Evolutionary conservation across 2,888 invertebrate species (phyloP).

Genomic region (Aelia acuminata): DNA sequence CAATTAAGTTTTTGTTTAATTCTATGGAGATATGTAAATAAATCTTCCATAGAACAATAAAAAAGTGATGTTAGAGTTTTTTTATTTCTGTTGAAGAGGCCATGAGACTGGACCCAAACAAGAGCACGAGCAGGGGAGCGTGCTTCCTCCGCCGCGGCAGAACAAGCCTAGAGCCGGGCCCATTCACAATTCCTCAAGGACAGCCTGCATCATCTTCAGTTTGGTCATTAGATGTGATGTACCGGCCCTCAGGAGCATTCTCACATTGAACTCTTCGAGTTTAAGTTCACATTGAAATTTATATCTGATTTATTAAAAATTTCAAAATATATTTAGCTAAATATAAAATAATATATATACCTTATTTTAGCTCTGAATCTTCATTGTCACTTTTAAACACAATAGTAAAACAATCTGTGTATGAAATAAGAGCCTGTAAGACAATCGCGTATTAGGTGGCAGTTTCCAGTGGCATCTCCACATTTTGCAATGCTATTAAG

Average conservation of each 20-base stretch:
- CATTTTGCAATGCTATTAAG: too few relatives aligned
- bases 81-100: neutral
- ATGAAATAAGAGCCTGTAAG: too few relatives aligned
- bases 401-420: too few relatives aligned
- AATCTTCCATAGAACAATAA: neutral
- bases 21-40: neutral
- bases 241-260: neutral
- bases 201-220: neutral
- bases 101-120: neutral
- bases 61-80: neutral
- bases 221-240: neutral
- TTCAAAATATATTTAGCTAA: too few relatives aligned
- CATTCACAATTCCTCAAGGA: slow-evolving; percentile 34
- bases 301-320: neutral
- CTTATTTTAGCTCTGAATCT: too few relatives aligned
- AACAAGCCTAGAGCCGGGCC: neutral
- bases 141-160: neutral
- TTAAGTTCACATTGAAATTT: neutral
- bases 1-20: too few relatives aligned
- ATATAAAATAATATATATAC: too few relatives aligned
- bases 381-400: too few relatives aligned
- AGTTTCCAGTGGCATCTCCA: too few relatives aligned
- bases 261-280: neutral
- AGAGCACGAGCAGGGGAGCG: slow-evolving; percentile 2
- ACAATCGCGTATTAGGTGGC: too few relatives aligned